A percentile compares a stretch with the other conserved stretches of the same genome.
Evolutionary conservation across 2,797 vertebrate genomes (phyloP).

Genomic region (Neosalanx taihuensis): DNA sequence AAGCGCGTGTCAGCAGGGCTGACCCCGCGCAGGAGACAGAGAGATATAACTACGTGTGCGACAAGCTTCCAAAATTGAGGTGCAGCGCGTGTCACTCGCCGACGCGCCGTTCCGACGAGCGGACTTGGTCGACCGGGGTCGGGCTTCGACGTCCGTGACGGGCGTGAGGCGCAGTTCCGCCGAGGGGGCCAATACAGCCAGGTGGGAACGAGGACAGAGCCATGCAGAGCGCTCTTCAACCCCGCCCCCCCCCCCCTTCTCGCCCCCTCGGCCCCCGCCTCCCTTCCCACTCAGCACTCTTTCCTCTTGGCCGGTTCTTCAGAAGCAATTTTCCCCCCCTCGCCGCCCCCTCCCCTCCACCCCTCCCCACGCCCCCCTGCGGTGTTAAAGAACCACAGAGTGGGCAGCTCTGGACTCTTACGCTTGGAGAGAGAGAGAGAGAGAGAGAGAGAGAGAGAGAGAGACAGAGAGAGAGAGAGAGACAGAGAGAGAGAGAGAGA

Average conservation of each 20-base stretch:
- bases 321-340: not conserved
- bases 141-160: not conserved
- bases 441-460: no score
- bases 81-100: not conserved
- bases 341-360: not conserved
- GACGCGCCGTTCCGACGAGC: no score
- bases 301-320: not conserved
- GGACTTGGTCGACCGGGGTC: not conserved
- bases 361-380: not conserved
- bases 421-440: no score
- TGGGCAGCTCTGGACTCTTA: no score
- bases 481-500: no score
- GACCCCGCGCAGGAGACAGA: not conserved
- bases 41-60: not conserved
- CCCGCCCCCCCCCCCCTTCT: not conserved
- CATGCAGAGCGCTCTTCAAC: not conserved
- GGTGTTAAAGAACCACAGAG: not conserved
- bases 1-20: not conserved
- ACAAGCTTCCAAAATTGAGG: not conserved
- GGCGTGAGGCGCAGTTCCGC: not conserved
- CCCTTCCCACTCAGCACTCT: no score
- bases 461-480: no score
- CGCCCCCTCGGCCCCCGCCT: not conserved
- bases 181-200: not conserved
- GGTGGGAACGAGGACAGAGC: constrained; percentile 1